phyloP scores from a whole-genome alignment of 2,888 invertebrate genomes.

The Cosmorhoe ocellata region DNA sequence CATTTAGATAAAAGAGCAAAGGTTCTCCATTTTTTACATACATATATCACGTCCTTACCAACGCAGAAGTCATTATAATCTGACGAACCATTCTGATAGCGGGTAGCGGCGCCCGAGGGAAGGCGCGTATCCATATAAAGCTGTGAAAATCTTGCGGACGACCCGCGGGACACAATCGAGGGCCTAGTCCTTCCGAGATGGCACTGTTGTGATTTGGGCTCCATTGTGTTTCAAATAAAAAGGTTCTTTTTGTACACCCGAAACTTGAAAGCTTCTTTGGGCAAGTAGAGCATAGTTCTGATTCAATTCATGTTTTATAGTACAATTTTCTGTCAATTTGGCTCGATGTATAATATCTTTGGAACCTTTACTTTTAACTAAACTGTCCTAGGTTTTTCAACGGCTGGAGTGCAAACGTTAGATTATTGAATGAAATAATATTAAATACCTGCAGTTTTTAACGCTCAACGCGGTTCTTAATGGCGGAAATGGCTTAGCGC shows the following conservation, averaged over 20 bases:
- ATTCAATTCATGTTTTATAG: slow-evolving; percentile 22
- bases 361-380: neutral
- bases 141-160: slow-evolving; percentile 48
- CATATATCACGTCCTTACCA: slow-evolving; percentile 36
- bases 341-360: neutral
- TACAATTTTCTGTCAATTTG: neutral
- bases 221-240: slow-evolving; percentile 49
- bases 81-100: slow-evolving; percentile 50
- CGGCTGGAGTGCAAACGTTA: slow-evolving; percentile 36
- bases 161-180: slow-evolving; percentile 49
- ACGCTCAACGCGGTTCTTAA: slow-evolving; percentile 23
- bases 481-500: slow-evolving; percentile 32
- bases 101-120: slow-evolving; percentile 40
- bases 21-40: slow-evolving; percentile 25
- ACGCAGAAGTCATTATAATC: slow-evolving; percentile 52
- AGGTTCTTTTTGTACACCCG: slow-evolving; percentile 45
- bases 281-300: slow-evolving; percentile 14
- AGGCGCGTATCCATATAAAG: slow-evolving; percentile 43
- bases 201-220: slow-evolving; percentile 50
- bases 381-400: slow-evolving; percentile 11
- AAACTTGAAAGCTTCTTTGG: slow-evolving; percentile 44
- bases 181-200: slow-evolving; percentile 46
- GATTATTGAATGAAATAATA: slow-evolving; percentile 45
- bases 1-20: slow-evolving; percentile 33
- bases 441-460: slow-evolving; percentile 41